Evolutionary conservation across 2,797 vertebrate species (phyloP).

Genomic region (Tympanoctomys barrerae): DNA sequence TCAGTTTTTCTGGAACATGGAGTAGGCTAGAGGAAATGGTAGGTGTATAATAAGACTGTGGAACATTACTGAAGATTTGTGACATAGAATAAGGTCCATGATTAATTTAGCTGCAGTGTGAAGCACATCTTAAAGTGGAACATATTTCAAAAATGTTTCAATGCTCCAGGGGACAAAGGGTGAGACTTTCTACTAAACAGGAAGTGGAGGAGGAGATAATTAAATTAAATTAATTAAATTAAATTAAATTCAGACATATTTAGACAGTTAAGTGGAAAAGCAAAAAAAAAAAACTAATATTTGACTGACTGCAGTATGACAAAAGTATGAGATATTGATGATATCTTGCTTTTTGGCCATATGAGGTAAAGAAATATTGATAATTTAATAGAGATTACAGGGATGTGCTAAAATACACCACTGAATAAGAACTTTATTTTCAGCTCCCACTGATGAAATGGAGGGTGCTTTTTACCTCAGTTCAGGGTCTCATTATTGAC

Average conservation of each 20-base stretch:
- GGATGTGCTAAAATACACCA: too few species aligned
- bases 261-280: conserved; percentile 1
- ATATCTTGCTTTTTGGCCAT: background rate
- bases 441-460: too few species aligned
- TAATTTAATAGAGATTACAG: background rate
- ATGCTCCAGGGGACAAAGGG: background rate
- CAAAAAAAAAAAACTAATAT: background rate
- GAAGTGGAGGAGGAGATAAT: conserved; percentile 23
- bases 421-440: too few species aligned
- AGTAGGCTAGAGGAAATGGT: background rate
- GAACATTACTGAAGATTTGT: background rate
- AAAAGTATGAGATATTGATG: conserved; percentile 31
- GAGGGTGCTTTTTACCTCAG: too few species aligned
- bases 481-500: too few species aligned
- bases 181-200: background rate
- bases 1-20: background rate
- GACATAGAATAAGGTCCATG: background rate
- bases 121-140: conserved; percentile 27
- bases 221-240: conserved; percentile 29
- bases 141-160: background rate
- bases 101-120: background rate
- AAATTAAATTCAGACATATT: conserved; percentile 12
- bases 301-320: background rate
- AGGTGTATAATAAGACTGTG: background rate
- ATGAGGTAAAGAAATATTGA: conserved; percentile 34